These are phyloP conservation scores for Rissa tridactyla DNA, from an alignment of 2,113 vertebrate genomes.

Conservation along the genomic window DNA sequence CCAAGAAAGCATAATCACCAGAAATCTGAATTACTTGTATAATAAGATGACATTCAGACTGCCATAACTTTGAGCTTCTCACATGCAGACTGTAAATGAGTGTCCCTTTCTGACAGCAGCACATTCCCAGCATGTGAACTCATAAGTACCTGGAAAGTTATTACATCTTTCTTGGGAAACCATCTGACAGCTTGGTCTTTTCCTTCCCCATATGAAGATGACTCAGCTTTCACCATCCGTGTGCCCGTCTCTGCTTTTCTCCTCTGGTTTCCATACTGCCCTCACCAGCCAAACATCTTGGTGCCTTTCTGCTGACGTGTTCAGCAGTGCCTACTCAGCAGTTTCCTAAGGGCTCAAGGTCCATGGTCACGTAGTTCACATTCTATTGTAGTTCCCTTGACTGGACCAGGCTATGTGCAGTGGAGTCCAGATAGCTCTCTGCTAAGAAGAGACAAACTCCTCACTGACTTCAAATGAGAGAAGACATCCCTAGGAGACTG, in stretches of 20 bases:
- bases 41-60: neutral
- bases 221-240: neutral
- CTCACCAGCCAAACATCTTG: neutral
- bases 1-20: neutral
- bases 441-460: neutral
- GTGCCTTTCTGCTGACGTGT: neutral
- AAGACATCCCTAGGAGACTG: neutral
- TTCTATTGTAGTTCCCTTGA: neutral
- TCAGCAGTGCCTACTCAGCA: neutral
- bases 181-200: neutral
- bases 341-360: neutral
- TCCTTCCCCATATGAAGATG: neutral
- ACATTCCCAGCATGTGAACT: neutral
- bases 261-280: neutral
- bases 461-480: neutral
- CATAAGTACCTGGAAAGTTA: neutral
- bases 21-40: neutral
- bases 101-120: neutral
- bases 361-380: neutral
- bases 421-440: neutral
- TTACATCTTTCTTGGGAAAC: neutral
- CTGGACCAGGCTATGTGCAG: accelerated
- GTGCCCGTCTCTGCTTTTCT: neutral
- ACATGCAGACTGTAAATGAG: neutral
- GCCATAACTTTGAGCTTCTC: neutral